Evolutionary conservation across 2,888 invertebrate genomes (phyloP), one percentile per base, ranked within the genome.

Genomic region (Penaeus monodon): DNA sequence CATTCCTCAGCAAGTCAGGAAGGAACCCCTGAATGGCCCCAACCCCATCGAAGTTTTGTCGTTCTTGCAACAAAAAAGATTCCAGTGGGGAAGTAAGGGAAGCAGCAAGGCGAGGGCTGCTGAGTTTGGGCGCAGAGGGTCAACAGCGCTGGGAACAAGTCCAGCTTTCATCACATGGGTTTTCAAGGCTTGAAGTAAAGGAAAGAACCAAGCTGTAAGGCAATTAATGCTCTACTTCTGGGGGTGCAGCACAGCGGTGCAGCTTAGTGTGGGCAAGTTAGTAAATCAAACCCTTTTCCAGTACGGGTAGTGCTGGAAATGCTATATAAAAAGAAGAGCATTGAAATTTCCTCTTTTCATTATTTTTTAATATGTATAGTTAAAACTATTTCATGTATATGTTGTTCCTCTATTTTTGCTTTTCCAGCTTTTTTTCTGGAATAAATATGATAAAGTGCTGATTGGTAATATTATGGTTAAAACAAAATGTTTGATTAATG

Each of bases 61-160:
- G 20, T 90, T 86, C 70, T 83, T 90, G 12, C 90, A 90, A 76
- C 90, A 90, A 63, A 87, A n/a, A 89, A 38, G 90, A 90, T 82
- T 66, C 79, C 38, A 87, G 87, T 29, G 77, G 74, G n/a, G 84
- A 86, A 27, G 90, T 90, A 57, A 77, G 86, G 83, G 88, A 90
- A 70, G 88, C 87, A 20, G 90, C 90, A 20, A 84, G 88, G 49
- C 85, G 77, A 20, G 82, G 85, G 17, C 85, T 90, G 57, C 77
- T 88, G 57, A 85, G 77, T 77, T 85, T 90, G 14, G 90, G 90
- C 14, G 63, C 87, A 14, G 88, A 90, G 70, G 90, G 90, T 38
- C 87, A 87, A 78, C 87, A 38, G 90, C 90, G 3, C 57, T 90
- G 57, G n/a, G 85, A 90, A 27, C 90, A 90, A 65, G 88, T 88